These are phyloP conservation scores for Brachyptera risi DNA, from an alignment of 2,888 invertebrate species.

Conservation along the genomic window DNA sequence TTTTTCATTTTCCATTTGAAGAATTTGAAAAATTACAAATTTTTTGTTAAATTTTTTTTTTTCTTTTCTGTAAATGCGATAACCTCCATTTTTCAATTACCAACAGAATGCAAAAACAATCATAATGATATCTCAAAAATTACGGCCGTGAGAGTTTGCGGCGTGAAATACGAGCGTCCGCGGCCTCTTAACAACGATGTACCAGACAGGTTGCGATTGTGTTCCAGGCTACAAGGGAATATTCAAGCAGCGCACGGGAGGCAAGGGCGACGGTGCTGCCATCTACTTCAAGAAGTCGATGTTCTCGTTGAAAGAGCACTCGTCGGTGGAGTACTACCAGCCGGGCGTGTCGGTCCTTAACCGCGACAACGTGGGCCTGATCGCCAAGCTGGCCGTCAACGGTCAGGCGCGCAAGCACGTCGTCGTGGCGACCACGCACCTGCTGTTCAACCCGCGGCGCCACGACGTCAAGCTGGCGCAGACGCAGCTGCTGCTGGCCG, in stretches of 20 bases:
- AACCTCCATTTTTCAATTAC: too few species aligned
- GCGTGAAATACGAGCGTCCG: too few species aligned
- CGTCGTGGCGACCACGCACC: conserved; percentile 88
- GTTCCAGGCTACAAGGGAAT: conserved; percentile 66
- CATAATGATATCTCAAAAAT: too few species aligned
- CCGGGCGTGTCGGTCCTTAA: conserved; percentile 60
- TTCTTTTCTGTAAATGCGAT: too few species aligned
- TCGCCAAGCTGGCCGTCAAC: conserved; percentile 66
- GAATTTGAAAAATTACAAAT: too few species aligned
- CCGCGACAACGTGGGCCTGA: conserved; percentile 83
- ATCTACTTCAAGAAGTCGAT: conserved; percentile 69
- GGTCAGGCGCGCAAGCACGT: conserved; percentile 51
- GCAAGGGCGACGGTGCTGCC: conserved; percentile 84
- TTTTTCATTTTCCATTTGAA: too few species aligned
- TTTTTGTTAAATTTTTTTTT: too few species aligned
- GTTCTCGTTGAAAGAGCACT: conserved; percentile 62
- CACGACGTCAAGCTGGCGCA: conserved; percentile 90
- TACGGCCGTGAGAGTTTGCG: too few species aligned
- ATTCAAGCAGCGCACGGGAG: conserved; percentile 80
- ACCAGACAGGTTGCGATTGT: too few species aligned
- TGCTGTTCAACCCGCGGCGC: conserved; percentile 86
- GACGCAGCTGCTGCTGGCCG: conserved; percentile 74
- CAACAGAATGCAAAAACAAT: too few species aligned
- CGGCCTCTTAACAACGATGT: not conserved
- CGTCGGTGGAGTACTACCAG: conserved; percentile 66